Conservation (phyloP, 1,140 invertebrate genomes). For the Nixonia krombeini region DNA sequence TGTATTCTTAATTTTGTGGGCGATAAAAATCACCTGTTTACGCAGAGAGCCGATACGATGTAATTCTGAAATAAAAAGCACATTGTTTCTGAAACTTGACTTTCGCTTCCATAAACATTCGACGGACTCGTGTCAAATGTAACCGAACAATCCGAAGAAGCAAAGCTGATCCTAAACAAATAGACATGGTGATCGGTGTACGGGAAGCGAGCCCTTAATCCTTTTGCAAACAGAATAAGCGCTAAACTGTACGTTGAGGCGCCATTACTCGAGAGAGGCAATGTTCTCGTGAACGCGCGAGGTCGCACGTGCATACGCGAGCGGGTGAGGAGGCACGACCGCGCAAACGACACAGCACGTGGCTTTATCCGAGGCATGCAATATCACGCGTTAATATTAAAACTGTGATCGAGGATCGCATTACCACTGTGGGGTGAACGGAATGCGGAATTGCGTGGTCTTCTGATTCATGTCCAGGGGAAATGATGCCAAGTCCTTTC, state of each 20-base stretch:
- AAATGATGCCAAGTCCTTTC: no score
- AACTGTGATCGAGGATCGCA: conserved; percentile 31
- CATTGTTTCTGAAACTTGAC: no score
- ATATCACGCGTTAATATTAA: conserved; percentile 50
- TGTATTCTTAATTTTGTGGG: no score
- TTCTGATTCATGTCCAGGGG: no score
- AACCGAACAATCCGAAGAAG: conserved; percentile 3
- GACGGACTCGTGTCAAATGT: no score
- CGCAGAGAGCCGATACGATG: no score
- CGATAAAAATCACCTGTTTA: no score
- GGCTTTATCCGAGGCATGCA: conserved; percentile 41
- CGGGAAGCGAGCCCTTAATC: conserved; percentile 25
- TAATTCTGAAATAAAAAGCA: no score
- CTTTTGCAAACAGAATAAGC: conserved; percentile 38
- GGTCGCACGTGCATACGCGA: conserved; percentile 27
- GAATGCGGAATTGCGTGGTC: no score
- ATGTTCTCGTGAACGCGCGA: conserved; percentile 22
- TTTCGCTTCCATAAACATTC: no score
- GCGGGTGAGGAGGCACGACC: conserved; percentile 5
- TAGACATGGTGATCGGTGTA: conserved; percentile 17
- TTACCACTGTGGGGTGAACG: conserved; percentile 29
- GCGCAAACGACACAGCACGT: conserved; percentile 39
- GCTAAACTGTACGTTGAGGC: conserved; percentile 44
- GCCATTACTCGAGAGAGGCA: conserved; percentile 31
- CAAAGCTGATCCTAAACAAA: conserved; percentile 19